Base-by-base conservation (phyloP, 92 coral and sea anemone genomes). In the Zoanthus sansibaricus region DNA sequence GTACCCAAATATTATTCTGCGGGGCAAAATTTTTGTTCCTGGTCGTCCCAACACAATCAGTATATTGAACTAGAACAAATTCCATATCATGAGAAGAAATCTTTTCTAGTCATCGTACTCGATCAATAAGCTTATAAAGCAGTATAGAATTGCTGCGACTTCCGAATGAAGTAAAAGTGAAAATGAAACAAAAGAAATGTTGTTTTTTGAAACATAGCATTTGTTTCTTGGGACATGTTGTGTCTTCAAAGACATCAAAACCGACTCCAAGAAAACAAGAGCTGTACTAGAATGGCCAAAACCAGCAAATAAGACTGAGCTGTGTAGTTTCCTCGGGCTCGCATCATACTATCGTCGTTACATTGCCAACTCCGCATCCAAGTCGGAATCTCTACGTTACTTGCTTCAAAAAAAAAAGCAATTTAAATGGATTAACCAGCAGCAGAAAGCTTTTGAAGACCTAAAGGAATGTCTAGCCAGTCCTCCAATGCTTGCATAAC, bases 401-500 rank as follows among this genome's bases (percentile, higher is more conserved):
- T 15, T 79, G 75, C 86, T 77, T 42, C 79, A 77, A 82, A 78
- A 87, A 74, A 33, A 45, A 45, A 48, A 48, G 52, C 54, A 18
- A 25, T 25, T 25, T 25, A 0, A 25, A 25, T 25, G 25, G 25
- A 25, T 25, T 0, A 25, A 25, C 25, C 72, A 48, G n/a, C 88
- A 86, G 59, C 70, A 61, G 47, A 89, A 88, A 91, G 16, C 87
- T 6, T 47, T 87, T 33, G 14, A 59, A 16, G 69, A 79, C 3
- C 64, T 93, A 4, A 86, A 91, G 20, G 68, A 73, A 7, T 54
- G 83, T 46, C 80, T 87, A 18, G 82, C 75, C 11, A 42, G 72
- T 0, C 87, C 92, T 15, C 92, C 82, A 30, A 88, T 90, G 0
- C 88, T 93, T n/a, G 88, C 89, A 2, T 90, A 90, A 25, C 93